A percentile compares a stretch with the other conserved stretches of the same genome.
These are phyloP conservation scores for Rousettus leschenaultii DNA, from an alignment of 2,113 vertebrate genomes.

Conservation along the genomic window DNA sequence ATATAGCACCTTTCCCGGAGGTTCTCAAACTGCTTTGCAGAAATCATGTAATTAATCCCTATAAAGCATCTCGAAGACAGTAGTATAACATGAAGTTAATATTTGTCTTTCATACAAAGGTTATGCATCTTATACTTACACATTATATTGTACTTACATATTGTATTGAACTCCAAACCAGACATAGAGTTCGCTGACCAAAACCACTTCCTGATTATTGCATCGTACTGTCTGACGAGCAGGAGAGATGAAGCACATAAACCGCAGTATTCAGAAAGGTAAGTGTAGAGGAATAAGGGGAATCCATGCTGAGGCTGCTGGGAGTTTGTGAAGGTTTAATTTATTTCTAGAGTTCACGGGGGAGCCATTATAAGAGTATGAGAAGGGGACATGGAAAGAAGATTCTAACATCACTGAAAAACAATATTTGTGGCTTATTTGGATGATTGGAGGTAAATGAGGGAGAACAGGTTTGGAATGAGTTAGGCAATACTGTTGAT, in stretches of 20 bases:
- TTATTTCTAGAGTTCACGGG: not conserved
- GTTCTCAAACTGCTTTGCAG: slow-evolving; percentile 70
- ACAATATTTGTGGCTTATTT: not conserved
- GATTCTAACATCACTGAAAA: not conserved
- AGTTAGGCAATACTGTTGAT: fast-evolving
- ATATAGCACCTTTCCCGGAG: slow-evolving; percentile 60
- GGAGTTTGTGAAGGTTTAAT: not conserved
- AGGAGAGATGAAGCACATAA: not conserved
- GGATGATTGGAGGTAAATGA: not conserved
- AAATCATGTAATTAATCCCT: slow-evolving; percentile 74
- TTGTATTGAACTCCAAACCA: not conserved
- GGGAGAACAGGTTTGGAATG: too few species aligned
- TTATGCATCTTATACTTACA: not conserved
- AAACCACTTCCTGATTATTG: not conserved
- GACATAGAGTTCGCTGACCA: not conserved
- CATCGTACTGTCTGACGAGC: not conserved
- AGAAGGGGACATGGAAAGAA: not conserved
- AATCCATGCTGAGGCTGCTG: not conserved
- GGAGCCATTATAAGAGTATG: not conserved
- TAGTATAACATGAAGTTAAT: slow-evolving; percentile 48
- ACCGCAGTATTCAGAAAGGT: not conserved
- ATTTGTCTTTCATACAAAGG: slow-evolving; percentile 40
- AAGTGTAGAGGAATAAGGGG: not conserved
- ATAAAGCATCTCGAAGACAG: slow-evolving; percentile 59
- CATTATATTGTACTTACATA: not conserved